These are phyloP conservation scores for Adelphocoris suturalis DNA, from an alignment of 2,888 invertebrate genomes.

Conservation along the genomic window DNA sequence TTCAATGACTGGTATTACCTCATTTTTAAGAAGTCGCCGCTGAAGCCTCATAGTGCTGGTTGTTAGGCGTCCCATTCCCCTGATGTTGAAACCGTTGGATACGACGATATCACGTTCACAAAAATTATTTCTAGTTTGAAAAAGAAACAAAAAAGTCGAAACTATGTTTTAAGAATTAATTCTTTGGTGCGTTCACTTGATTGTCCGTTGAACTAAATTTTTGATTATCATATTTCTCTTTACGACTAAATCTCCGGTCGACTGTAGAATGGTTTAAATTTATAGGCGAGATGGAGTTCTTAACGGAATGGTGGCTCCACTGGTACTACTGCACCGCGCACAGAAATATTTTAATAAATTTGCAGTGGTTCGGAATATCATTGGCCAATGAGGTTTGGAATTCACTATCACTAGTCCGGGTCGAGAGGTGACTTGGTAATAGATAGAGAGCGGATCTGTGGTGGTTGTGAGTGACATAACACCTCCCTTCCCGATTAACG, in stretches of 20 bases:
- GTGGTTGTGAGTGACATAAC: conserved; percentile 53
- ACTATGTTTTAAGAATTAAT: not conserved
- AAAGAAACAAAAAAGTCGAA: not conserved
- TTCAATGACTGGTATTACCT: conserved; percentile 57
- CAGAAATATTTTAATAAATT: conserved; percentile 71
- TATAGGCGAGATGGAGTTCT: not conserved
- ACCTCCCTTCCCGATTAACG: conserved; percentile 20
- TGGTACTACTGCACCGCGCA: conserved; percentile 27
- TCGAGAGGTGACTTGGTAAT: conserved; percentile 64
- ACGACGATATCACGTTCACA: conserved; percentile 23
- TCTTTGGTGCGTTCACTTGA: not conserved
- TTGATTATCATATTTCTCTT: not conserved
- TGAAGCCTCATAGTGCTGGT: conserved; percentile 59
- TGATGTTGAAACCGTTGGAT: not conserved
- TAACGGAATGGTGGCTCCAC: conserved; percentile 30
- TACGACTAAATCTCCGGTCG: not conserved
- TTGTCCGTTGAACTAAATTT: not conserved
- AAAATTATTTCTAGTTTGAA: not conserved
- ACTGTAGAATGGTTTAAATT: not conserved
- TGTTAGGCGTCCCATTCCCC: conserved; percentile 51
- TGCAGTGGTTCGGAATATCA: conserved; percentile 62
- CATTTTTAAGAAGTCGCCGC: conserved; percentile 50
- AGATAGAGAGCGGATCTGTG: conserved; percentile 41
- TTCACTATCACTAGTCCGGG: conserved; percentile 65
- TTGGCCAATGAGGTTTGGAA: conserved; percentile 74